These are phyloP conservation scores for Spisula solida DNA, from an alignment of 2,888 invertebrate genomes.

Conservation along the genomic window DNA sequence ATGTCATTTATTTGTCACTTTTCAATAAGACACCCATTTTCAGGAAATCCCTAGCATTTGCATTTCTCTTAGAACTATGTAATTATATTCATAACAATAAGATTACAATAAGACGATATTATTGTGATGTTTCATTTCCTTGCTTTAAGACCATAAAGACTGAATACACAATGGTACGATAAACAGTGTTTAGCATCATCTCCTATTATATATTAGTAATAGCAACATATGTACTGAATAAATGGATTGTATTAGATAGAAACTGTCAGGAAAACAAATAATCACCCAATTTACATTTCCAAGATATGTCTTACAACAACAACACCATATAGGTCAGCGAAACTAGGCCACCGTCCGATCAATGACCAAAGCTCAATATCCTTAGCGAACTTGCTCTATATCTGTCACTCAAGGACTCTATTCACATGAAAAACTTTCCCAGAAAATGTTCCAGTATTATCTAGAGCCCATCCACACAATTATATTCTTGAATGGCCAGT, in stretches of 20 bases:
- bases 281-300: background rate
- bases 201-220: background rate
- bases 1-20: too few relatives aligned
- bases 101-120: too few relatives aligned
- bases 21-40: too few relatives aligned
- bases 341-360: conserved; percentile 9
- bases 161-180: background rate
- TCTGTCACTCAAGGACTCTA: background rate
- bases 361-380: conserved; percentile 13
- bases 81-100: too few relatives aligned
- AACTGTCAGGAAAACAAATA: background rate
- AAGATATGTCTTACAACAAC: background rate
- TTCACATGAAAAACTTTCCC: background rate
- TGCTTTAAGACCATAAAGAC: too few relatives aligned
- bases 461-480: background rate
- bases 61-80: too few relatives aligned
- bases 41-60: too few relatives aligned
- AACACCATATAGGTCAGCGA: conserved; percentile 1
- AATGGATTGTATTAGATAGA: background rate
- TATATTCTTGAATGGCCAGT: background rate
- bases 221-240: background rate
- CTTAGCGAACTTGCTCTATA: background rate
- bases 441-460: background rate
- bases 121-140: too few relatives aligned
- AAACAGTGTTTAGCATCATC: background rate